These are phyloP conservation scores for Cantharis rustica DNA, from an alignment of 2,888 invertebrate species.

Conservation along the genomic window DNA sequence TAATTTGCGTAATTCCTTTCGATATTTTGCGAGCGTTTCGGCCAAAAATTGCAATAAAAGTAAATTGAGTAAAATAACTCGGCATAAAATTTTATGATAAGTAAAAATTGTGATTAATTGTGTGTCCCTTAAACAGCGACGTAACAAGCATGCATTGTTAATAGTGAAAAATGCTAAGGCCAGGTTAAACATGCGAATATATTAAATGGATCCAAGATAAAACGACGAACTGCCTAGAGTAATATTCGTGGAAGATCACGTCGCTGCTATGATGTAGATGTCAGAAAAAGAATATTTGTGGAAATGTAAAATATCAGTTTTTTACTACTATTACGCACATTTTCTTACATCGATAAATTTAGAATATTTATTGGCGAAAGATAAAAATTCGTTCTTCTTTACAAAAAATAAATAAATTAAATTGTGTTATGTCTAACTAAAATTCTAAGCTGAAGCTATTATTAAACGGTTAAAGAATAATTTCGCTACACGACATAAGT, in stretches of 20 bases:
- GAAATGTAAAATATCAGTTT: slow-evolving; percentile 1
- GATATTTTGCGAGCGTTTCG: background rate
- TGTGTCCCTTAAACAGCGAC: background rate
- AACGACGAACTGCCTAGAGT: background rate
- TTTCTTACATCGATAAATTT: background rate
- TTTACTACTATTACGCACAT: background rate
- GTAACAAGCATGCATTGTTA: slow-evolving; percentile 8
- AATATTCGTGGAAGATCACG: slow-evolving; percentile 9
- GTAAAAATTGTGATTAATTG: background rate
- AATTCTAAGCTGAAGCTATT: slow-evolving; percentile 19
- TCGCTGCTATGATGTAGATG: slow-evolving; percentile 5
- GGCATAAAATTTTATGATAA: background rate
- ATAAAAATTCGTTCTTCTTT: background rate
- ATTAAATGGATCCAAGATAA: slow-evolving; percentile 16
- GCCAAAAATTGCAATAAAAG: background rate
- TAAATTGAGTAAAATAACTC: background rate
- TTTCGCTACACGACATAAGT: slow-evolving; percentile 35
- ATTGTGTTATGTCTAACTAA: slow-evolving; percentile 4
- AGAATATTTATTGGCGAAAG: background rate
- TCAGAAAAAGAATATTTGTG: background rate
- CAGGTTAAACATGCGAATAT: slow-evolving; percentile 12
- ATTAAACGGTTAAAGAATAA: slow-evolving; percentile 18
- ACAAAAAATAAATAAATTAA: background rate
- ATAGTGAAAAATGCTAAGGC: slow-evolving; percentile 8
- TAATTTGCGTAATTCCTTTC: slow-evolving; percentile 1